A percentile compares a stretch with the other conserved stretches of the same genome.
Evolutionary conservation across 35 echinoderm and acorn worm species (phyloP).

Genomic region (Anneissia japonica): DNA sequence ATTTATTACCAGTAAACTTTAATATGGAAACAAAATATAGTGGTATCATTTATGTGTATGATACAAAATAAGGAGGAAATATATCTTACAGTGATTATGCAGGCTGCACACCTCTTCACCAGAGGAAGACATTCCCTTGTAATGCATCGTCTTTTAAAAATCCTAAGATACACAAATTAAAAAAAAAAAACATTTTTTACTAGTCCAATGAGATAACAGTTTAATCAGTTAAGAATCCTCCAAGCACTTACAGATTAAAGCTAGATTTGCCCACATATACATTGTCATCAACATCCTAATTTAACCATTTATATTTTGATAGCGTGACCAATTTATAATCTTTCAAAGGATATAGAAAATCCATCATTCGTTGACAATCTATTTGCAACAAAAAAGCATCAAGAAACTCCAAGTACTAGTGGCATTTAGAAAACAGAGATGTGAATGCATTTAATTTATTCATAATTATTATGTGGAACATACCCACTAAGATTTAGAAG

Average conservation of each 20-base stretch:
- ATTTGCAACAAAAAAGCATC: no score
- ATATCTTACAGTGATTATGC: neutral
- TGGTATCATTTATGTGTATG: neutral
- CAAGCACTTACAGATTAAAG: neutral
- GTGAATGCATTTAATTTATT: no score
- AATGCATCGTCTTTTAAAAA: neutral
- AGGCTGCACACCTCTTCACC: neutral
- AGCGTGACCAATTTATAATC: neutral
- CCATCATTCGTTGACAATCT: no score
- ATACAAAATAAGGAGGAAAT: neutral
- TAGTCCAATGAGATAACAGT: neutral
- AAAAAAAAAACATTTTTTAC: neutral
- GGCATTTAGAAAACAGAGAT: no score
- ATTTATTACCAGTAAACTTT: no score
- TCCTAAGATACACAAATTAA: neutral
- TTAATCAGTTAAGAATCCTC: neutral
- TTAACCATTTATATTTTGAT: neutral
- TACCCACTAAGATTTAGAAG: no score
- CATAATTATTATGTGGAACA: no score
- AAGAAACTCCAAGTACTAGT: no score
- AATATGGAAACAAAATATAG: no score
- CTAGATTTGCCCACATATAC: neutral
- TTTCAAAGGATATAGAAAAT: no score
- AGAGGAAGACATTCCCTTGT: neutral
- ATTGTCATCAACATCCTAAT: neutral